phyloP scores from a whole-genome alignment of 2,797 vertebrate species.

The Sebastes diploproa region DNA sequence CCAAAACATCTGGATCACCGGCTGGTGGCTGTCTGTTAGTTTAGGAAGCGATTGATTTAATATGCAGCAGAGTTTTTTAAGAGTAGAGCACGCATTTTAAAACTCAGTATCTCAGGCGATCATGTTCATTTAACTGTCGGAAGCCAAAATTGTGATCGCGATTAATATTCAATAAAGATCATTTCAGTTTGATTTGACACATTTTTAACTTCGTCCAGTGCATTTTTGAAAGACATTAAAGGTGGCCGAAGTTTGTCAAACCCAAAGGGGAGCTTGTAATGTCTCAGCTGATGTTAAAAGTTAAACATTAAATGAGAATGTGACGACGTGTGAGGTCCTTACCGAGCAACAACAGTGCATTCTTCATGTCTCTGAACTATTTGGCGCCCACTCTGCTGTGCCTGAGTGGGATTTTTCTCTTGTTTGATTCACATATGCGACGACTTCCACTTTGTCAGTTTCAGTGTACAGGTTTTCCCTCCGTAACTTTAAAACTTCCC shows the following conservation, averaged over 20 bases:
- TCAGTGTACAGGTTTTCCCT: neutral
- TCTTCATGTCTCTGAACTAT: neutral
- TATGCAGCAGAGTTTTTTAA: no score
- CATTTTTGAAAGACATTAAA: neutral
- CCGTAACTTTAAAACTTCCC: neutral
- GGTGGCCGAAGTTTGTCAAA: neutral
- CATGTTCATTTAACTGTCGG: no score
- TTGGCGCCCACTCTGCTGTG: neutral
- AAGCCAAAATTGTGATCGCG: no score
- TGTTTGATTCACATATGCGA: neutral
- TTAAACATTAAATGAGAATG: neutral
- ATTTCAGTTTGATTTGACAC: neutral
- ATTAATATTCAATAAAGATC: no score
- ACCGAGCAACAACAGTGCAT: neutral
- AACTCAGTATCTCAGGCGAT: no score
- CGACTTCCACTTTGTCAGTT: fast-evolving
- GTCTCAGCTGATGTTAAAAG: neutral
- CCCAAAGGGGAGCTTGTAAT: neutral
- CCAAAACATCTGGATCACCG: fast-evolving
- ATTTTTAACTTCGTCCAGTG: no score
- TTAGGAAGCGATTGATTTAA: no score
- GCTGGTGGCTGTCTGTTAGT: no score
- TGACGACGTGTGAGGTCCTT: neutral
- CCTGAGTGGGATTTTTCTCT: neutral
- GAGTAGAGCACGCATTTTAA: no score